These are phyloP conservation scores for Drosophila mayaguana DNA, from an alignment of 2,888 invertebrate genomes.

Conservation along the genomic window DNA sequence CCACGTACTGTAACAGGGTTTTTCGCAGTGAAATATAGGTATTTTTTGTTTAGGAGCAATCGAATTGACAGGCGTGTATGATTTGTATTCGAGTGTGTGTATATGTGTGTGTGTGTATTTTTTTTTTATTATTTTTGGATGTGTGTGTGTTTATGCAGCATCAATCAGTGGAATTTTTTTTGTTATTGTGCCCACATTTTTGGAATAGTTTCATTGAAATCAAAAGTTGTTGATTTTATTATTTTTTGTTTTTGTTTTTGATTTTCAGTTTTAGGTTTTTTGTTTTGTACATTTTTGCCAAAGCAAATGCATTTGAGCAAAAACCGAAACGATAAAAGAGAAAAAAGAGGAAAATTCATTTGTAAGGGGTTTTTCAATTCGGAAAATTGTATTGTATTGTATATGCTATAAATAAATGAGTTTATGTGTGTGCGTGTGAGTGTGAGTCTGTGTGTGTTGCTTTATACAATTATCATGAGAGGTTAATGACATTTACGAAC, in stretches of 20 bases:
- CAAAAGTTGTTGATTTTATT: constrained; percentile 35
- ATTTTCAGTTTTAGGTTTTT: constrained; percentile 5
- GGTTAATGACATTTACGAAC: constrained; percentile 34
- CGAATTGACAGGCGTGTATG: constrained; percentile 48
- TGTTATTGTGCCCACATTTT: constrained; percentile 60
- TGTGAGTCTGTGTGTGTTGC: not conserved
- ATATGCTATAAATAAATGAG: constrained; percentile 41
- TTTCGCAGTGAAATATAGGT: constrained; percentile 52
- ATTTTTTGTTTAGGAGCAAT: constrained; percentile 36
- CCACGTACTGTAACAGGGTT: constrained; percentile 93
- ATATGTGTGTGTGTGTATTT: not conserved
- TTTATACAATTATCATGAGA: constrained; percentile 15
- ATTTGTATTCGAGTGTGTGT: constrained; percentile 31
- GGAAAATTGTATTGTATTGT: constrained; percentile 19
- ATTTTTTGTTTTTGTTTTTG: constrained; percentile 28
- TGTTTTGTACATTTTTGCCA: constrained; percentile 35
- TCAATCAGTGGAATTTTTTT: constrained; percentile 51
- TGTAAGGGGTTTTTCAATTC: constrained; percentile 56
- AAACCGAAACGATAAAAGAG: constrained; percentile 64
- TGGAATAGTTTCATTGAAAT: constrained; percentile 64
- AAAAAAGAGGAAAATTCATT: constrained; percentile 67
- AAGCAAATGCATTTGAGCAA: constrained; percentile 45
- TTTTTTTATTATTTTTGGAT: constrained; percentile 4
- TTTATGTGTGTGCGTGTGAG: constrained; percentile 5
- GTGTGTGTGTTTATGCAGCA: constrained; percentile 53